These are phyloP conservation scores for Thamnaconus septentrionalis DNA, from an alignment of 2,113 vertebrate species.

Conservation along the genomic window DNA sequence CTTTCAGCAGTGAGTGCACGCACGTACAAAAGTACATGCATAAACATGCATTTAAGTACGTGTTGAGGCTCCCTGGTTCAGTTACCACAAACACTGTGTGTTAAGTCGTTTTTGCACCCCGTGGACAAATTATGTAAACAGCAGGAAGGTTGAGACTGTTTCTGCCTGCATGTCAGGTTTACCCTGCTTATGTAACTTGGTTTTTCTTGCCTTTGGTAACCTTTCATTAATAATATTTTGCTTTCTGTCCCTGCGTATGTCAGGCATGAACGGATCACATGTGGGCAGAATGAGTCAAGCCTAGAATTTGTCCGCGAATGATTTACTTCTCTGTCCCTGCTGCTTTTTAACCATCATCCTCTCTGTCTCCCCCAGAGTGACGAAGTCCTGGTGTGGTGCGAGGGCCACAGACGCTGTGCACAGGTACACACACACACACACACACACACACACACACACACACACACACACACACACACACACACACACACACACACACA, in stretches of 20 bases:
- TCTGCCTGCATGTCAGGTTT: conserved; percentile 27
- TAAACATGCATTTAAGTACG: conserved; percentile 24
- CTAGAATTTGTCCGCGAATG: conserved; percentile 8
- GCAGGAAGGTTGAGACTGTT: conserved; percentile 36
- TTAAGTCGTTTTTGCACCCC: conserved; percentile 38
- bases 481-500: conserved; percentile 1
- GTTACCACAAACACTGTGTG: conserved; percentile 34
- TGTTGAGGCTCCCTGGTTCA: conserved; percentile 44
- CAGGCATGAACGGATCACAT: background rate
- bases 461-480: conserved; percentile 19
- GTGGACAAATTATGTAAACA: conserved; percentile 45
- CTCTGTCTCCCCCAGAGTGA: conserved; percentile 57
- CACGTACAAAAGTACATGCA: conserved; percentile 12
- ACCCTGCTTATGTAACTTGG: conserved; percentile 15
- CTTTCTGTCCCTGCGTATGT: conserved; percentile 20
- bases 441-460: background rate
- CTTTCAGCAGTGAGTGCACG: conserved; percentile 20
- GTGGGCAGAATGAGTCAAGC: conserved; percentile 13
- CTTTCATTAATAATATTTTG: conserved; percentile 50
- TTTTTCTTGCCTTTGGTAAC: conserved; percentile 9
- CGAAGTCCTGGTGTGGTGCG: conserved; percentile 72
- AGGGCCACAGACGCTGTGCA: conserved; percentile 68
- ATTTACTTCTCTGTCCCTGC: conserved; percentile 25
- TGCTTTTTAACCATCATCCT: conserved; percentile 42
- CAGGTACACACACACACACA: conserved; percentile 59